These are phyloP conservation scores for Papilio gigon DNA, from an alignment of 2,888 invertebrate genomes.

Conservation along the genomic window DNA sequence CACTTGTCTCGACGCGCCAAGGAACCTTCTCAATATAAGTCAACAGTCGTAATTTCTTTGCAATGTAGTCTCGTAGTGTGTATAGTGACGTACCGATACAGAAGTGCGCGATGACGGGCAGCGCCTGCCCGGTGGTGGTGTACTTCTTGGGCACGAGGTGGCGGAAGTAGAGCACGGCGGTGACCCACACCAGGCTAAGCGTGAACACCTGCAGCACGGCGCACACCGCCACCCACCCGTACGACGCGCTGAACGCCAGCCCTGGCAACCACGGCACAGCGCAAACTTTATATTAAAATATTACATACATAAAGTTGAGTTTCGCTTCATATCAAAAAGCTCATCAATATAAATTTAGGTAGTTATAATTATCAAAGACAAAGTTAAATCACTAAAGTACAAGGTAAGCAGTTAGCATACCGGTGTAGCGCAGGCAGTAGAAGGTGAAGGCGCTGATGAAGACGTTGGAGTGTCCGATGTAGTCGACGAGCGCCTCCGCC, in stretches of 20 bases:
- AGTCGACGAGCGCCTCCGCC: slow-evolving; percentile 92
- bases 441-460: slow-evolving; percentile 91
- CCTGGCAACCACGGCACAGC: slow-evolving; percentile 66
- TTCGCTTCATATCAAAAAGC: no score
- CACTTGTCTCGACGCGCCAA: no score
- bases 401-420: slow-evolving; percentile 59
- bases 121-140: slow-evolving; percentile 89
- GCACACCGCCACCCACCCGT: slow-evolving; percentile 86
- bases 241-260: slow-evolving; percentile 81
- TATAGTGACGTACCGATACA: slow-evolving; percentile 74
- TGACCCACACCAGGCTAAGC: slow-evolving; percentile 90
- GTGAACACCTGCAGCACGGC: slow-evolving; percentile 90
- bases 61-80: no score
- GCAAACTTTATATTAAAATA: no score
- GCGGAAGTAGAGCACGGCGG: slow-evolving; percentile 90
- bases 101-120: slow-evolving; percentile 90
- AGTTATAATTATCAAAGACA: no score
- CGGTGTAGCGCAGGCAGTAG: slow-evolving; percentile 89
- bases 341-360: no score
- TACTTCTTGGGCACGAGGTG: slow-evolving; percentile 90
- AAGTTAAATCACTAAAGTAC: no score
- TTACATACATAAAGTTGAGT: no score
- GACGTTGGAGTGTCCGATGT: slow-evolving; percentile 91
- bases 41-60: no score
- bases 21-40: no score